Base-by-base conservation (phyloP, 2,797 vertebrate species). In the Channallabes apus region DNA sequence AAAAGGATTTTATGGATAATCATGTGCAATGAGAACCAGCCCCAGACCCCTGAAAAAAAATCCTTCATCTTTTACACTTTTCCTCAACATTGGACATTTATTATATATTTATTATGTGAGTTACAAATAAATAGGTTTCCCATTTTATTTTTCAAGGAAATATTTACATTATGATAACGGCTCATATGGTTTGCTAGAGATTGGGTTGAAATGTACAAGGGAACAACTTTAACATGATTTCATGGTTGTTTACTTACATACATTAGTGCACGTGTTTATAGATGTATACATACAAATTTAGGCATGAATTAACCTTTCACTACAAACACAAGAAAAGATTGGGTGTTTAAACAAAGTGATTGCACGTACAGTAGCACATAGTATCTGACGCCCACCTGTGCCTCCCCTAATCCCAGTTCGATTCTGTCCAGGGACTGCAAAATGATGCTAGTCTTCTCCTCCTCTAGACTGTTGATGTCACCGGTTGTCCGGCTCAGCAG, bases 381-480 rank as follows among this genome's bases (percentile, higher is more conserved):
- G 35, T 51, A 27, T 3, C 24, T 75, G 6, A 64, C 12, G n/a
- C 82, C 69, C 41, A 94, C 95, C 93, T 95, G 94, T 22, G 95
- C 95, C 89, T 96, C 95, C 0, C 94, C 94, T 88, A 96, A 93
- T 6, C 95, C 95, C 86, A 96, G 92, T 89, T 95, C 94, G 6
- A 96, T 95, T 88, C 92, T 95, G 87, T 96, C 95, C 91, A 96
- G 94, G 0, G 94, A 94, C 58, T 94, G 88, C 51, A 81, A 90
- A 87, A 96, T 86, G 88, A 95, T 94, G 87, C 90, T 81, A 24
- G 90, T 94, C 91, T 96, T 96, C 91, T 96, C 94, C 84, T 93
- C 93, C 91, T 95, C 94, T 84, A 96, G 87, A 54, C 94, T 93
- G 86, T 89, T 82, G 61, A 84, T 89, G 17, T 93, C 92, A 0